These are phyloP conservation scores for Hydropsyche betteni DNA, from an alignment of 2,888 invertebrate species.

Conservation along the genomic window DNA sequence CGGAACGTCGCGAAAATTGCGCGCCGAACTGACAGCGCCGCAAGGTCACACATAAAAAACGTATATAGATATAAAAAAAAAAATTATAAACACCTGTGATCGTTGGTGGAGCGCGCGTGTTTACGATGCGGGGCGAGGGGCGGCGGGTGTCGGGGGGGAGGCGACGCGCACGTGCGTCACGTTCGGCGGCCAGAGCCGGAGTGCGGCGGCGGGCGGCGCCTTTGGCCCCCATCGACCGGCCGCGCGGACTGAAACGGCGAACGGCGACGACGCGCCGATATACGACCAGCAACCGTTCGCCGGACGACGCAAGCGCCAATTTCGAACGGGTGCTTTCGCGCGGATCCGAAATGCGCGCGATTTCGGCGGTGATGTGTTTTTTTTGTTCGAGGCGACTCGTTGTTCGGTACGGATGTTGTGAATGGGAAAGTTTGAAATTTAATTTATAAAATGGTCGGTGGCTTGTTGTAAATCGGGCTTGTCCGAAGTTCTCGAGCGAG, in stretches of 20 bases:
- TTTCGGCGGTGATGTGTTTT: too few species aligned
- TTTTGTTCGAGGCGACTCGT: too few species aligned
- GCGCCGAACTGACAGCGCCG: too few species aligned
- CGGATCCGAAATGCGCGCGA: too few species aligned
- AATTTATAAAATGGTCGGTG: too few species aligned
- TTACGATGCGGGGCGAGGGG: background rate
- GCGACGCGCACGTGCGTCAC: background rate
- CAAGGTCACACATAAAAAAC: too few species aligned
- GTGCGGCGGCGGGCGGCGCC: slow-evolving; percentile 21
- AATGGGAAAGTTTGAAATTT: too few species aligned
- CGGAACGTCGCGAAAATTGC: too few species aligned
- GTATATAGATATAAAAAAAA: too few species aligned
- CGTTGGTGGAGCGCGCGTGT: background rate
- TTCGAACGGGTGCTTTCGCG: background rate
- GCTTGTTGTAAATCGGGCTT: too few species aligned
- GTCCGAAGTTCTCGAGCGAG: too few species aligned
- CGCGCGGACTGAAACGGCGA: slow-evolving; percentile 51
- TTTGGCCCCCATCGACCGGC: slow-evolving; percentile 51
- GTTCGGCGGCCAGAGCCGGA: slow-evolving; percentile 13
- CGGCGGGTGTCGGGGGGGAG: background rate
- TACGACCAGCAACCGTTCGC: slow-evolving; percentile 48
- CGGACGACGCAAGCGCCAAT: slow-evolving; percentile 26
- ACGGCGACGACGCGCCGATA: slow-evolving; percentile 3
- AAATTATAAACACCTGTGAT: background rate
- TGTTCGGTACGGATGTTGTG: too few species aligned